Percentiles rank a stretch among this genome's conserved stretches.
Conservation (phyloP, 2,113 vertebrate genomes). For the Talpa occidentalis region DNA sequence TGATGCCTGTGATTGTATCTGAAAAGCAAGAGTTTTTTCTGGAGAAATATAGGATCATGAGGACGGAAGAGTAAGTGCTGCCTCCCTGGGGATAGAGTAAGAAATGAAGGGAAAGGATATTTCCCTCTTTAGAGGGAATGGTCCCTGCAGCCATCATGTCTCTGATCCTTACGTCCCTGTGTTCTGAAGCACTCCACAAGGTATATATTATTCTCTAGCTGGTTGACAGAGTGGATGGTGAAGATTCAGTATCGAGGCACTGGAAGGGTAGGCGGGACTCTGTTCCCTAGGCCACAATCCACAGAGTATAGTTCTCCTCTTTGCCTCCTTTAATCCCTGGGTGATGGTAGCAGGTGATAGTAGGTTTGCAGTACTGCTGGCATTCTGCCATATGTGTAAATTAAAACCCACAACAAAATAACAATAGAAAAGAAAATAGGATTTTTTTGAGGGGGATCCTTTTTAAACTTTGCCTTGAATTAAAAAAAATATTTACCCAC, state of each 20-base stretch:
- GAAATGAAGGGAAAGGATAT: constrained; percentile 3
- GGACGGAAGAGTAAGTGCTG: background rate
- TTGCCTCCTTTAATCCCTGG: background rate
- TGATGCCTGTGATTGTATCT: background rate
- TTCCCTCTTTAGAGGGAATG: background rate
- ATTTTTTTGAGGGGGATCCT: background rate
- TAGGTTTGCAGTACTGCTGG: background rate
- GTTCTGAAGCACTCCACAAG: background rate
- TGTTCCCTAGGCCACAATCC: constrained; percentile 45
- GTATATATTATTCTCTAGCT: background rate
- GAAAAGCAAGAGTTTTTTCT: background rate
- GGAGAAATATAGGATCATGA: background rate
- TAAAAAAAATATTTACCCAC: background rate
- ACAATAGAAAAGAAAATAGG: background rate
- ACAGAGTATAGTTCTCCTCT: background rate
- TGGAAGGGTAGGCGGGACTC: background rate
- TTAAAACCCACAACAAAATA: constrained; percentile 31
- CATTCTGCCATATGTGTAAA: background rate
- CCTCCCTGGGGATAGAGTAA: background rate
- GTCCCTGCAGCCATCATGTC: background rate
- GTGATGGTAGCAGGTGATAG: background rate
- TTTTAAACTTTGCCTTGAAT: constrained; percentile 34
- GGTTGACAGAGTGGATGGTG: background rate
- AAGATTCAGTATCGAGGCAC: background rate
- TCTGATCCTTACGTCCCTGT: background rate